Evolutionary conservation across 2,888 invertebrate species (phyloP), one percentile per base, ranked within the genome.

Genomic region (Antheraea yamamai): DNA sequence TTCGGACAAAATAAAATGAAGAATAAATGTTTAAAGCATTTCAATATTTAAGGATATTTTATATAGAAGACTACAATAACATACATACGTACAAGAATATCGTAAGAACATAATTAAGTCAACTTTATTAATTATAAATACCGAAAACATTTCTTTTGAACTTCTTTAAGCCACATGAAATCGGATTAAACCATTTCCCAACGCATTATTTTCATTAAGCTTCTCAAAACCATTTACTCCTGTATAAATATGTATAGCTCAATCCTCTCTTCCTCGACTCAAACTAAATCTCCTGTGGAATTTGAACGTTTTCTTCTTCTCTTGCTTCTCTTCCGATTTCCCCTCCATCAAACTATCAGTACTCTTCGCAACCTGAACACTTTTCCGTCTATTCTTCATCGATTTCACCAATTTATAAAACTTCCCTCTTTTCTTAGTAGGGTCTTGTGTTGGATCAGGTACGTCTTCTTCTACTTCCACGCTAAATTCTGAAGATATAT

Each of bases 371-470:
- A 94, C 92, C 80, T 94, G 94, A 8, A 95, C 94, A 80, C 95
- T 95, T 89, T 95, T 95, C 80, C 94, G 87, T 76, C 95, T 88
- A 77, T 93, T 95, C 81, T 94, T 94, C 95, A 95, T 95, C 0
- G 94, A 92, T 78, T 95, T 95, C 0, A 95, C 95, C 20, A 95
- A 86, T 75, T 87, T 92, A 80, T 95, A 95, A 80, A 95, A 95
- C 75, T 94, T 95, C 0, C 95, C 95, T 76, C 87, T 92, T 78
- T 93, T 94, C 78, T 94, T 94, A 0, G 88, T 84, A 0, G 92
- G 89, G 73, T 93, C 93, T 68, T 88, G 84, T 3, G 81, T 80
- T 7, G 88, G 82, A 47, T 93, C 92, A 2, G 89, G 79, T 0
- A 88, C 81, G 58, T 94, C 94, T 73, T 91, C 92, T 78, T 94